phyloP scores from a whole-genome alignment of 2,113 vertebrate species.

The Petromus typicus region DNA sequence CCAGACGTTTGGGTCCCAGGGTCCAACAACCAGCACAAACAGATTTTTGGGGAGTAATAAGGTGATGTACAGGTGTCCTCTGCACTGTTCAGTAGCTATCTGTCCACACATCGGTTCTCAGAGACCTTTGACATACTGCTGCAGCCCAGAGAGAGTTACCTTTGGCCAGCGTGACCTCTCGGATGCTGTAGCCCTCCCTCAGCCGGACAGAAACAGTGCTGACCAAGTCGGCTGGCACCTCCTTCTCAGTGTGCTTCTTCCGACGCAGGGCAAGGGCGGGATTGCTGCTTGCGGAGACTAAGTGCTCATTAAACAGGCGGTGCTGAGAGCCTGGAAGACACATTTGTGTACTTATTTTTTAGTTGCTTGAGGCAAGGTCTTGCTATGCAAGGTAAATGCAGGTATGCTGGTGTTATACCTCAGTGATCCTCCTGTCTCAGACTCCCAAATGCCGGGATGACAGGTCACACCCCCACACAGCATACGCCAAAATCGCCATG shows the following conservation, averaged over 20 bases:
- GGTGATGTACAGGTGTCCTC: neutral
- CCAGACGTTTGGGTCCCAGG: neutral
- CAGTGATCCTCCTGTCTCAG: neutral
- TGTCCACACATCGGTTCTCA: neutral
- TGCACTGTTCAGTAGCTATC: neutral
- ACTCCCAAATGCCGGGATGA: neutral
- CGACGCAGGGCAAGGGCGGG: conserved; percentile 95
- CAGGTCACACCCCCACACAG: neutral
- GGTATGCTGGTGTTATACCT: neutral
- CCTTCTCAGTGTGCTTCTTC: conserved; percentile 98
- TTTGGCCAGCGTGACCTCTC: conserved; percentile 96
- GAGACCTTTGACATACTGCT: neutral
- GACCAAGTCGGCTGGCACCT: conserved; percentile 95
- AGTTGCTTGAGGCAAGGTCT: neutral
- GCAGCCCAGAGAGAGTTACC: conserved; percentile 84
- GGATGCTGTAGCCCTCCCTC: conserved; percentile 97
- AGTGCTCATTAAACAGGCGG: conserved; percentile 97
- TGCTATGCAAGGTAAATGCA: no score
- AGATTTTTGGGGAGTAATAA: neutral
- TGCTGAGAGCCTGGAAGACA: conserved; percentile 92
- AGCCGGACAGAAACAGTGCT: conserved; percentile 97
- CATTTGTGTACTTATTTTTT: neutral
- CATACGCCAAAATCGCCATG: neutral
- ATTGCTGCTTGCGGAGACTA: conserved; percentile 97
- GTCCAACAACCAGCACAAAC: neutral